A percentile compares a stretch with the other conserved stretches of the same genome.
These are phyloP conservation scores for Erebia ligea DNA, from an alignment of 2,888 invertebrate species.

Conservation along the genomic window DNA sequence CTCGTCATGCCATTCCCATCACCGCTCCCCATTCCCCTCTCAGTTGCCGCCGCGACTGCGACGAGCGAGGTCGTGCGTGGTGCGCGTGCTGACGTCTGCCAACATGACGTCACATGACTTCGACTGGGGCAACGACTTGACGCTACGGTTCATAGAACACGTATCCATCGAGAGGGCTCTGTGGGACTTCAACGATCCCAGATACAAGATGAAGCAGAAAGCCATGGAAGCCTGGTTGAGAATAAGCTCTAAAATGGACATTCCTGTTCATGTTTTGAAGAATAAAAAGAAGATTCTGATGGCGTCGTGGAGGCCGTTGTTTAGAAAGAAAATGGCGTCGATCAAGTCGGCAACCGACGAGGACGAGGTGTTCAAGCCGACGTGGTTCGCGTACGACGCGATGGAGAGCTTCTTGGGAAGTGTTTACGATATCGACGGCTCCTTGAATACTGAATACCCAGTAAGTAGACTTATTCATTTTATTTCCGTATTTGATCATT, in stretches of 20 bases:
- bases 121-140: background rate
- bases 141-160: background rate
- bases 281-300: background rate
- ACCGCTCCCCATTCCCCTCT: background rate
- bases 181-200: slow-evolving; percentile 2
- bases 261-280: background rate
- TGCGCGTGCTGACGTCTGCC: background rate
- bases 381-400: slow-evolving; percentile 1
- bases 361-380: background rate
- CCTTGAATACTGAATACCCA: background rate
- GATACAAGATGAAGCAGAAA: background rate
- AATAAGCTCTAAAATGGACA: background rate
- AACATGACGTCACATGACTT: background rate
- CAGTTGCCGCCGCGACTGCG: background rate
- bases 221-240: background rate
- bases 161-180: background rate
- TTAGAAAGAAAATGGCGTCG: background rate
- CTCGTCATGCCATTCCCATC: background rate
- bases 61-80: background rate
- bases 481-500: background rate
- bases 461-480: background rate
- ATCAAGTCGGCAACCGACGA: background rate
- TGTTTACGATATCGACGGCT: background rate
- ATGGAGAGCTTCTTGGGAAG: background rate
- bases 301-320: background rate